Base-by-base conservation (phyloP, 1,140 invertebrate genomes). In the Drosophila erecta region DNA sequence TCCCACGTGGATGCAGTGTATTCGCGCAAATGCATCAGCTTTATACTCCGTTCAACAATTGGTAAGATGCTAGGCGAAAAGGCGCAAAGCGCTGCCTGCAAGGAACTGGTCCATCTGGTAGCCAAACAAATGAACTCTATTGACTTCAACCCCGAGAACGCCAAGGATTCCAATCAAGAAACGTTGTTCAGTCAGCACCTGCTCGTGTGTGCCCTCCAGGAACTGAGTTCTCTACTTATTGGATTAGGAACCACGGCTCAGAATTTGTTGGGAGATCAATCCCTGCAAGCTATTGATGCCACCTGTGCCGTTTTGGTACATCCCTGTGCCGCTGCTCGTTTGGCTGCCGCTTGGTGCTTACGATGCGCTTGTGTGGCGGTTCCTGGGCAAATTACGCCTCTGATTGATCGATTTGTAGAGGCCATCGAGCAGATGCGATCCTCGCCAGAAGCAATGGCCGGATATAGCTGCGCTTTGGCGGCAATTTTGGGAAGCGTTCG, bases 1-100 rank as follows among this genome's bases (percentile, higher is more conserved):
- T 97, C 97, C 0, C 98, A 99, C 91, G 97, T 99, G 6, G 99
- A 99, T 93, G 98, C 98, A 33, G 98, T 99, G 4, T 99, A 99
- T 93, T 99, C 98, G 1, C 94, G 99, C 71, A 99, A 99, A 93
- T 99, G 99, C 92, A 97, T 99, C 46, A 97, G 96, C 90, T 99
- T 99, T 91, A 98, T 99, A 83, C 93, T 99, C 43, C 94, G 97
- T 38, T 96, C 97, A 60, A 96, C 98, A 3, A 94, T 99, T 35
- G 98, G 98, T 6, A 96, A 97, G 91, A 96, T 99, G 94, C 94
- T 99, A 2, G 96, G 98, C 0, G 99, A 99, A 93, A 98, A 98
- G 86, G 98, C 98, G 47, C 99, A 99, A 93, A 96, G 97, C 41
- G 96, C 96, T 7, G 98, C 98, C 7, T 97, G 97, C 77, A 98